These are phyloP conservation scores for Drosophila ironensis DNA, from an alignment of 1,140 invertebrate genomes.

Conservation along the genomic window DNA sequence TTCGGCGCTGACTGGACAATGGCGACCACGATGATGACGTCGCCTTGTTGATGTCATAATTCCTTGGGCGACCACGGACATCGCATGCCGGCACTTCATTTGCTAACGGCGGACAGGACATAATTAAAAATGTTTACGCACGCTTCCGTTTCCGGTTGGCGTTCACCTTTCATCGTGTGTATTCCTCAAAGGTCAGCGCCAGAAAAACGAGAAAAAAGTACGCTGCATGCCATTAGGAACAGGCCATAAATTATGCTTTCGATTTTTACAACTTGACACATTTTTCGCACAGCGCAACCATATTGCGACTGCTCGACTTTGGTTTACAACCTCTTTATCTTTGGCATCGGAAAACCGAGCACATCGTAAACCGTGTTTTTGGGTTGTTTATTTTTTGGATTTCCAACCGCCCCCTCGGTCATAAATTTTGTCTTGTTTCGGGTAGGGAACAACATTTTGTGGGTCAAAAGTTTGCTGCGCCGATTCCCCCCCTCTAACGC, in stretches of 20 bases:
- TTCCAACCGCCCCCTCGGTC: constrained; percentile 1
- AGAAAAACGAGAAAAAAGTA: too few species aligned
- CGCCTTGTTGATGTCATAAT: constrained; percentile 68
- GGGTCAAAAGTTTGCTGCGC: constrained; percentile 19
- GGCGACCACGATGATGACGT: constrained; percentile 47
- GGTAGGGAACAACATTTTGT: constrained; percentile 17
- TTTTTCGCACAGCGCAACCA: constrained; percentile 12
- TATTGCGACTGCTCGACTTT: neutral
- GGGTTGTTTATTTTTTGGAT: neutral
- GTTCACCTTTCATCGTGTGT: constrained; percentile 3
- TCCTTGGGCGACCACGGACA: neutral
- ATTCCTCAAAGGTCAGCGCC: constrained; percentile 12
- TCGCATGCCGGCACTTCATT: constrained; percentile 44
- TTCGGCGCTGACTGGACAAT: constrained; percentile 6
- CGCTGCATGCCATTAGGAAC: too few species aligned
- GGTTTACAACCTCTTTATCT: constrained; percentile 33
- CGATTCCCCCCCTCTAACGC: neutral
- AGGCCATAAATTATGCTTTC: constrained; percentile 49
- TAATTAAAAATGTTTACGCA: constrained; percentile 72
- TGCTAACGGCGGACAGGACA: constrained; percentile 33
- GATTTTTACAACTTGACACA: constrained; percentile 58
- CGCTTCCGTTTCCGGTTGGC: constrained; percentile 57
- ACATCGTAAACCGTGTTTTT: constrained; percentile 24
- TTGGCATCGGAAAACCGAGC: constrained; percentile 14
- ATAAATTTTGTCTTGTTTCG: constrained; percentile 24